Conservation (phyloP, 2,888 invertebrate genomes). For the Trachelus iudaicus region DNA sequence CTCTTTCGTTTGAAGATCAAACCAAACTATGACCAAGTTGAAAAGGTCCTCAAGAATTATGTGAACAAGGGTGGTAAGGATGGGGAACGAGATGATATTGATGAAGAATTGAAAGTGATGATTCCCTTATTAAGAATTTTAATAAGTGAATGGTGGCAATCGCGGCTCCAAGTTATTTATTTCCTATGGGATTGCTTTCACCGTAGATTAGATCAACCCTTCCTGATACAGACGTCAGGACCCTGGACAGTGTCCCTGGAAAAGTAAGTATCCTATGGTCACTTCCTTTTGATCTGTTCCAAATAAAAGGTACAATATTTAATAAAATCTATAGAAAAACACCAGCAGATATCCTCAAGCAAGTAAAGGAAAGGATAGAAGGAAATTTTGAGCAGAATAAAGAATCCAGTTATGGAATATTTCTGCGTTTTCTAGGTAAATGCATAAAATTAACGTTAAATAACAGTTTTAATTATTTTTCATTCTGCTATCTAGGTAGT, state of each 20-base stretch:
- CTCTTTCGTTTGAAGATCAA: conserved; percentile 25
- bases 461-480: not conserved
- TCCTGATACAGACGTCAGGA: conserved; percentile 66
- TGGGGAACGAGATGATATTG: conserved; percentile 61
- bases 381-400: conserved; percentile 43
- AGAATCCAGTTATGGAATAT: conserved; percentile 68
- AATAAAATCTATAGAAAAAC: conserved; percentile 43
- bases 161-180: conserved; percentile 67
- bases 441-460: conserved; percentile 20
- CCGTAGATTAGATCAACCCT: conserved; percentile 69
- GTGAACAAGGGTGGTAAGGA: conserved; percentile 61
- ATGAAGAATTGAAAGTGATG: conserved; percentile 67
- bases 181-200: conserved; percentile 72
- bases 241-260: conserved; percentile 63
- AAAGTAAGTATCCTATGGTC: conserved; percentile 54
- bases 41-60: conserved; percentile 65
- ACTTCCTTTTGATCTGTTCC: not conserved
- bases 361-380: conserved; percentile 61
- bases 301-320: conserved; percentile 10
- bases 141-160: conserved; percentile 67
- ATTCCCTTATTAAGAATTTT: conserved; percentile 64
- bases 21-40: conserved; percentile 66
- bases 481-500: conserved; percentile 40
- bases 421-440: conserved; percentile 66
- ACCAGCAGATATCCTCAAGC: conserved; percentile 53